Percentiles rank a stretch among this genome's conserved stretches.
phyloP scores from a whole-genome alignment of 2,888 invertebrate species.

The Folsomia manolachei region DNA sequence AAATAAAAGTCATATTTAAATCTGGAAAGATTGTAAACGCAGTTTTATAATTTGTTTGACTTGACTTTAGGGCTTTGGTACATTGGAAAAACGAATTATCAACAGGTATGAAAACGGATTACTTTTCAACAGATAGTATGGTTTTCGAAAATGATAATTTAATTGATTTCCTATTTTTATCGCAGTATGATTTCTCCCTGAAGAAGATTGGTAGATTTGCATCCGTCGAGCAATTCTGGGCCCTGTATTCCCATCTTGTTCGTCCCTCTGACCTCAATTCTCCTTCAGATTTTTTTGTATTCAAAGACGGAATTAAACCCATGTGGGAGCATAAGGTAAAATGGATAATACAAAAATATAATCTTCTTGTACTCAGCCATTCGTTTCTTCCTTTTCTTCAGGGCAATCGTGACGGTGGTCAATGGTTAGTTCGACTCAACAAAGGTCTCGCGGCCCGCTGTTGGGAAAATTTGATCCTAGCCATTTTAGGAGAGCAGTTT shows the following conservation, averaged over 20 bases:
- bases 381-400: slow-evolving; percentile 16
- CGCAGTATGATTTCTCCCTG: slow-evolving; percentile 74
- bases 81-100: slow-evolving; percentile 63
- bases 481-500: slow-evolving; percentile 98
- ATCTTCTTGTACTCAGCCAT: not conserved
- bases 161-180: too few species aligned
- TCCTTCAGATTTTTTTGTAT: slow-evolving; percentile 89
- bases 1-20: too few species aligned
- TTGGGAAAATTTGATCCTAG: slow-evolving; percentile 98
- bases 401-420: slow-evolving; percentile 87
- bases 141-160: too few species aligned
- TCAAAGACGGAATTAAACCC: slow-evolving; percentile 96
- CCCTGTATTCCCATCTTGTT: slow-evolving; percentile 80
- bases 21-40: too few species aligned
- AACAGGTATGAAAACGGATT: too few species aligned
- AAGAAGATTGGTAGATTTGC: slow-evolving; percentile 83
- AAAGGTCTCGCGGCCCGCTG: slow-evolving; percentile 92
- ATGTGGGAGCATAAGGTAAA: slow-evolving; percentile 81
- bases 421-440: slow-evolving; percentile 93
- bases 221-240: slow-evolving; percentile 98
- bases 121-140: too few species aligned
- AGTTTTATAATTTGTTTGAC: slow-evolving; percentile 55
- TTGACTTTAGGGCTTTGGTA: slow-evolving; percentile 96
- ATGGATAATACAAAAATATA: not conserved
- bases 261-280: slow-evolving; percentile 73